Evolutionary conservation across 2,113 vertebrate genomes (phyloP), one percentile per base, ranked within the genome.

Genomic region (Dolichotis patagonum): DNA sequence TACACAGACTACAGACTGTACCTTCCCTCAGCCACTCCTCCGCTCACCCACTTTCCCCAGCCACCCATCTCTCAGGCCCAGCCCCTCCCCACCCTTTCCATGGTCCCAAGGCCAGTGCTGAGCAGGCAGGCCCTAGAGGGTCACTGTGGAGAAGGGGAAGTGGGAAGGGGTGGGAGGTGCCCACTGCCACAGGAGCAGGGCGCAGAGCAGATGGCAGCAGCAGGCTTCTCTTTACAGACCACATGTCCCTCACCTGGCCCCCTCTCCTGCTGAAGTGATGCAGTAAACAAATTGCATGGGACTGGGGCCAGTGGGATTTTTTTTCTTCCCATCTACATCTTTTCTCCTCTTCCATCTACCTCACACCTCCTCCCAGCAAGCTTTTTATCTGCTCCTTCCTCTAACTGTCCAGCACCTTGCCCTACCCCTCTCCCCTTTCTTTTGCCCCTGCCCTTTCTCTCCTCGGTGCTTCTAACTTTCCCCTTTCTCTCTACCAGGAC

Each of bases 181-280:
- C 3, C 41, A 0, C 62, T n/a, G 94, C 93, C 85, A 89, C 56
- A 96, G 95, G 77, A 85, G 0, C 0, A 88, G 91, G 75, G 35
- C 26, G 0, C 9, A 77, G 69, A 95, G 90, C 90, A 96, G 92
- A n/a, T 10, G 88, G 87, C 8, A 13, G 20, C 82, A 49, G 54
- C 13, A 0, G 54, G 77, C 90, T 97, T 94, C 94, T 19, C 30
- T 26, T 17, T 2, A 24, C 30, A 71, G 63, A 77, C 77, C 54
- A 12, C 93, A 73, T 73, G 88, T 32, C 85, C 96, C 87, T 54
- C 30, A 90, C 95, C 73, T 73, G 77, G 52, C 87, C 54, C 22
- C 69, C 46, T 85, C 80, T 96, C 96, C 97, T 17, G 91, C 88
- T 91, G 38, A 46, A 77, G 58, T 35, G 92, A 97, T 77, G 95